These are phyloP conservation scores for Nomia melanderi DNA, from an alignment of 1,140 invertebrate species.

Conservation along the genomic window DNA sequence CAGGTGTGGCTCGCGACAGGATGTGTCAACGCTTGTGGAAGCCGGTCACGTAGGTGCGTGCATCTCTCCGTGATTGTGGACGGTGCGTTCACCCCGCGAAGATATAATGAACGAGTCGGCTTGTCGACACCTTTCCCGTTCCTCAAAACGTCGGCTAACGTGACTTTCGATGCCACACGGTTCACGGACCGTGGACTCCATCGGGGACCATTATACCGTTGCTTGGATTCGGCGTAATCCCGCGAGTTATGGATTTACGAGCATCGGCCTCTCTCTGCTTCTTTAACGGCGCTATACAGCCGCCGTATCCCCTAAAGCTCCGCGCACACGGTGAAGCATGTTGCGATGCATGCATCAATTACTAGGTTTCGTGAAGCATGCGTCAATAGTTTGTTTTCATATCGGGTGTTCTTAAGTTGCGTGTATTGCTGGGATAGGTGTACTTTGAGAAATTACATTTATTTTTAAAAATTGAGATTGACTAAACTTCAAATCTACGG, in stretches of 20 bases:
- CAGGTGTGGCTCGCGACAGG: constrained; percentile 69
- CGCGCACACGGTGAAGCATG: no score
- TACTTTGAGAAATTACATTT: no score
- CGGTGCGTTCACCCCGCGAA: constrained; percentile 64
- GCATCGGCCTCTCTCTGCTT: neutral
- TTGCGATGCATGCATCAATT: no score
- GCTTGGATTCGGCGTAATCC: constrained; percentile 1
- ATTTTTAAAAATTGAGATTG: no score
- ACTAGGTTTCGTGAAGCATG: no score
- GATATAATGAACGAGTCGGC: constrained; percentile 61
- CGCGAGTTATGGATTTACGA: constrained; percentile 15
- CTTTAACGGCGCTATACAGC: neutral
- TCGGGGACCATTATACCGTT: neutral
- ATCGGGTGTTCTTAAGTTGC: no score
- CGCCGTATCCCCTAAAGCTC: no score
- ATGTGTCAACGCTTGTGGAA: constrained; percentile 71
- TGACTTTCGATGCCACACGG: neutral
- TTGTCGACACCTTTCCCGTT: constrained; percentile 65
- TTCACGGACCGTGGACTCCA: neutral
- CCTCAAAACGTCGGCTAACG: constrained; percentile 42
- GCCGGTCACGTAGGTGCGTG: constrained; percentile 68
- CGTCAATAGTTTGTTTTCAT: no score
- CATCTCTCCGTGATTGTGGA: constrained; percentile 62
- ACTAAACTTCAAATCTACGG: no score
- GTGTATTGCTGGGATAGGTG: no score